Evolutionary conservation across 2,797 vertebrate species (phyloP), one percentile per base, ranked within the genome.

Genomic region (Oryzias dopingdopingensis): DNA sequence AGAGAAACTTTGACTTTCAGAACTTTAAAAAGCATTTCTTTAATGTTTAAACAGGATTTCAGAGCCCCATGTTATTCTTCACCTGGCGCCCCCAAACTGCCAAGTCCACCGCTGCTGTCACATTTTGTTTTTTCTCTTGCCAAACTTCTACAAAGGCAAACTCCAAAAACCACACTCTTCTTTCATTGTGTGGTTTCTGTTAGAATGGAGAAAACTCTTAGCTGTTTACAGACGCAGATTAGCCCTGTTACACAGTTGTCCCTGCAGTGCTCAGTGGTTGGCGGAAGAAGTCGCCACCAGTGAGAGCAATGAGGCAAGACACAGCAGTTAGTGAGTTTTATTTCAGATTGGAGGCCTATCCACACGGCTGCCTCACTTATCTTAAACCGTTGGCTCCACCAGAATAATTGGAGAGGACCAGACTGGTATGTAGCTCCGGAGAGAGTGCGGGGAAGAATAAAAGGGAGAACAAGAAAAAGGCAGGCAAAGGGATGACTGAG

Each of bases 371-470:
- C 79, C 75, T 76, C 82, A 87, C 89, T 90, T 89, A 89, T 89
- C 87, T 88, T 87, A 86, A 88, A 89, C 89, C 82, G 84, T 80
- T 84, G 74, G 78, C 73, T 86, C 77, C 82, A 80, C 79, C 74
- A 68, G 82, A 76, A 87, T 88, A 88, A 88, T 88, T 86, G 83
- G 78, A 88, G 86, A 77, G 86, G 79, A 83, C 74, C 76, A 86
- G 86, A 88, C 82, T 88, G 84, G 83, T 37, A 10, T 37, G 32
- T 37, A 37, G 32, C 32, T 37, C 32, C 10, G 10, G 10, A 37
- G 32, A 13, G 32, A 37, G 32, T 37, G 26, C 5, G 10, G 32
- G 10, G 32, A 37, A 87, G 84, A 86, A 85, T 76, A 69, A 77
- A 80, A 77, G 75, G 69, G 17, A 52, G 81, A 59, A 59, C 68